phyloP scores from a whole-genome alignment of 2,113 vertebrate species.

The Fulmarus glacialis region DNA sequence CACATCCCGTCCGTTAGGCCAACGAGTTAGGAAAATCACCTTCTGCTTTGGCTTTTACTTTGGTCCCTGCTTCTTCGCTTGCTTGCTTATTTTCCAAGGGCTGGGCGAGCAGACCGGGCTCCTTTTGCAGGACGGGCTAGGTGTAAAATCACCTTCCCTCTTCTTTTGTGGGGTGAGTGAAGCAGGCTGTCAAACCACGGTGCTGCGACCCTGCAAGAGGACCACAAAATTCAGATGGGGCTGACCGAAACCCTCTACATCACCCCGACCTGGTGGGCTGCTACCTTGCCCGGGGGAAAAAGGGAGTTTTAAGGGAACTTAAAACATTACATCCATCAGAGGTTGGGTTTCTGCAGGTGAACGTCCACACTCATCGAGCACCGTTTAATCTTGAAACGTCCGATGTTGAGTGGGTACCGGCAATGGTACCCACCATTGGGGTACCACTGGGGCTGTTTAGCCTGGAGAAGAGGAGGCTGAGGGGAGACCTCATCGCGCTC shows the following conservation, averaged over 20 bases:
- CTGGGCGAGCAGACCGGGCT: accelerated
- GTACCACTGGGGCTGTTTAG: too few species aligned
- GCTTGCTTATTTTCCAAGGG: background rate
- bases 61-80: background rate
- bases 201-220: background rate
- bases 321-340: accelerated
- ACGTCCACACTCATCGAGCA: accelerated
- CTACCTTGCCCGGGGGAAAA: background rate
- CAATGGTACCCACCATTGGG: too few species aligned
- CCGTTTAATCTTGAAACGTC: background rate
- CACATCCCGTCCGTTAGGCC: background rate
- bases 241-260: background rate
- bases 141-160: background rate
- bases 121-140: background rate
- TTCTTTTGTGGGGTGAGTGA: background rate
- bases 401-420: accelerated
- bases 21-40: background rate
- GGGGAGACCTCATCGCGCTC: too few species aligned
- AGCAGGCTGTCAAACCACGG: accelerated
- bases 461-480: too few species aligned
- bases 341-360: background rate
- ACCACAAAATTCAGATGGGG: background rate
- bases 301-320: background rate
- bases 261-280: background rate
- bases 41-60: background rate